phyloP scores from a whole-genome alignment of 2,888 invertebrate species.

The Polyommatus iphigenia region DNA sequence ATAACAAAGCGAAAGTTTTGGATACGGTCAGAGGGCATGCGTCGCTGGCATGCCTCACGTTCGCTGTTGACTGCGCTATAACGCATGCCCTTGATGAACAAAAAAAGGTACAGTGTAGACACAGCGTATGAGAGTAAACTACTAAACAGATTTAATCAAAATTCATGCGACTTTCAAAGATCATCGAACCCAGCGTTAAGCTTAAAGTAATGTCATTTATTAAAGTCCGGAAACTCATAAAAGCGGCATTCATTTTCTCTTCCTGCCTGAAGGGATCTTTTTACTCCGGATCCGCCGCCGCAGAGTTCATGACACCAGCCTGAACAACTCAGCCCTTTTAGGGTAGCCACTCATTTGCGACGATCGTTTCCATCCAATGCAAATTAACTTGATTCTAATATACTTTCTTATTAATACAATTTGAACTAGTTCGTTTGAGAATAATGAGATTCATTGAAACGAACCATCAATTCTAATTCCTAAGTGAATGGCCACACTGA shows the following conservation, averaged over 20 bases:
- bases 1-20: no score
- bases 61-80: no score
- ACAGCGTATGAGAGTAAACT: not conserved
- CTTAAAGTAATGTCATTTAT: conserved; percentile 15
- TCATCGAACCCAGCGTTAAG: conserved; percentile 1
- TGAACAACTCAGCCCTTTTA: not conserved
- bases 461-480: not conserved
- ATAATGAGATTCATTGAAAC: not conserved
- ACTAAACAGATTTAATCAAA: not conserved
- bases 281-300: not conserved
- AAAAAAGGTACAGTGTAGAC: no score
- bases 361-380: not conserved
- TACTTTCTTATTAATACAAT: not conserved
- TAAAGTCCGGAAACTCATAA: conserved; percentile 18
- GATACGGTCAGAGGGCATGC: no score
- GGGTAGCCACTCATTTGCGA: not conserved
- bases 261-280: conserved; percentile 38
- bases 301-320: not conserved
- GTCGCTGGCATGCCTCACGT: no score
- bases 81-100: no score
- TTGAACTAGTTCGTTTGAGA: not conserved
- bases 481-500: not conserved
- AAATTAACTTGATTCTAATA: not conserved
- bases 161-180: conserved; percentile 1
- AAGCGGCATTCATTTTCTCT: conserved; percentile 6